A percentile compares a stretch with the other conserved stretches of the same genome.
Evolutionary conservation across 2,113 vertebrate genomes (phyloP).

Genomic region (Eurystomus gularis): DNA sequence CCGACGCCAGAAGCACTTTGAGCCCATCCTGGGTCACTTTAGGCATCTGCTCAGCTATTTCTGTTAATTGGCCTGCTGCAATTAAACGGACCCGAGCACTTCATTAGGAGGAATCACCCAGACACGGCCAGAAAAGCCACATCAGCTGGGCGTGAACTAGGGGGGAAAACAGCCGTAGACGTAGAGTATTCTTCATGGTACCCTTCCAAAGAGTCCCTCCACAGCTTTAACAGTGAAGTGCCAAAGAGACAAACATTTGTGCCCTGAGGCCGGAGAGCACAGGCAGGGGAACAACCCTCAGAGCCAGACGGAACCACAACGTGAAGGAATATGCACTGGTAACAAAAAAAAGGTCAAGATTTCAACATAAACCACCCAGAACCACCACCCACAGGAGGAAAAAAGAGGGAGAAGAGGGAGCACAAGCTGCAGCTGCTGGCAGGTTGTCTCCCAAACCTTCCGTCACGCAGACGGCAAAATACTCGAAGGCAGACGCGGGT

Average conservation of each 20-base stretch:
- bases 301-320: rapidly evolving
- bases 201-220: neutral
- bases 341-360: neutral
- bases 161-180: rapidly evolving
- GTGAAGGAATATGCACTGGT: neutral
- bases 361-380: neutral
- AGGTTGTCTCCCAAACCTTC: neutral
- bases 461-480: neutral
- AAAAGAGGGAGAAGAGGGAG: neutral
- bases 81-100: neutral
- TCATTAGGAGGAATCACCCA: neutral
- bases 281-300: neutral
- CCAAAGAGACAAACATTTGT: neutral
- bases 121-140: neutral
- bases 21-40: neutral
- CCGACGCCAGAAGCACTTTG: neutral
- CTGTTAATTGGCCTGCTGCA: neutral
- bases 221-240: neutral
- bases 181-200: rapidly evolving
- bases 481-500: neutral
- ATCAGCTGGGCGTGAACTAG: neutral
- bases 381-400: neutral
- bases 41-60: neutral
- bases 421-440: neutral
- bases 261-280: neutral